phyloP scores from a whole-genome alignment of 30 jellyfish, hydroid and myxozoan species.

The Turritopsis rubra region DNA sequence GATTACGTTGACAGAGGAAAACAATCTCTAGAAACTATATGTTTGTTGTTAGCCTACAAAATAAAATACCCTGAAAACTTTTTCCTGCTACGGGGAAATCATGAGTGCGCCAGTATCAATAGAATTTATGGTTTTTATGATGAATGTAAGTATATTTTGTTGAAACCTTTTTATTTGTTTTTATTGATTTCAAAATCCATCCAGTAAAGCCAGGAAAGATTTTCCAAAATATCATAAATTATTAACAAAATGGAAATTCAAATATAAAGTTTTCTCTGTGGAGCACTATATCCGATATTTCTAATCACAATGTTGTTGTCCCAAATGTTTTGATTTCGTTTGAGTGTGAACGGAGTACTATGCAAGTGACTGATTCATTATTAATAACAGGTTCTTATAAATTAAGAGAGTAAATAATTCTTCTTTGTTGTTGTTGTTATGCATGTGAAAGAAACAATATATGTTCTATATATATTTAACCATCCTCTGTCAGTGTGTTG shows the following conservation, averaged over 20 bases:
- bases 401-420: neutral
- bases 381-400: neutral
- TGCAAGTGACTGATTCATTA: neutral
- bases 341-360: neutral
- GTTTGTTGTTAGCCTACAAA: conserved; percentile 89
- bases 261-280: neutral
- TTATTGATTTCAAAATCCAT: no score
- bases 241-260: neutral
- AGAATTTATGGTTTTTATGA: conserved; percentile 96
- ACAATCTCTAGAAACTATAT: conserved; percentile 92
- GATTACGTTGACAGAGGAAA: conserved; percentile 99
- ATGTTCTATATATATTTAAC: neutral
- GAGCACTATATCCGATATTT: neutral
- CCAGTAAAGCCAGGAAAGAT: no score
- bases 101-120: conserved; percentile 98
- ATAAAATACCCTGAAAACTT: conserved; percentile 97
- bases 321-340: neutral
- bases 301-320: neutral
- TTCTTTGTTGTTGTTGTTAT: neutral
- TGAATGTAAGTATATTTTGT: conserved; percentile 74
- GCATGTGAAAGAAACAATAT: neutral
- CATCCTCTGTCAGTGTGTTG: no score
- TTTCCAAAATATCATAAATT: neutral
- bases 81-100: conserved; percentile 95
- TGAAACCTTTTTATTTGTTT: neutral